A percentile compares a stretch with the other conserved stretches of the same genome.
phyloP scores from a whole-genome alignment of 2,888 invertebrate species.

The Eremobia ochroleuca region DNA sequence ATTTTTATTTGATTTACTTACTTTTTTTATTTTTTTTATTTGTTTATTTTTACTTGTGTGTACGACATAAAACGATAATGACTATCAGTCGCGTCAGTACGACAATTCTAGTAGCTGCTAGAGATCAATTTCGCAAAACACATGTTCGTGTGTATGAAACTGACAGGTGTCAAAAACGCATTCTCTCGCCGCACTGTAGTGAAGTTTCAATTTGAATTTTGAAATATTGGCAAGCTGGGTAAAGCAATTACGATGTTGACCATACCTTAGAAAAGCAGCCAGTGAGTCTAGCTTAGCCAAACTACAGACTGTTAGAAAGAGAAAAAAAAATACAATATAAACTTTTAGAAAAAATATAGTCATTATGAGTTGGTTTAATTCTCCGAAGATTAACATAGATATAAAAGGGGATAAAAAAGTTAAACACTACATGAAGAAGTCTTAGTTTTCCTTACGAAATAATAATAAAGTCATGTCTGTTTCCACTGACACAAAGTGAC shows the following conservation, averaged over 20 bases:
- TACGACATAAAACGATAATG: not conserved
- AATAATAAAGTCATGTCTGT: not conserved
- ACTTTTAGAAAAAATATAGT: slow-evolving; percentile 32
- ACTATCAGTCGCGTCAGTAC: not conserved
- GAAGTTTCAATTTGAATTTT: not conserved
- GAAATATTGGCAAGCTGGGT: not conserved
- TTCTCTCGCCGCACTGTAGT: not conserved
- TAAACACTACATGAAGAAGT: not conserved
- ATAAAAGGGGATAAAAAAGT: slow-evolving; percentile 20
- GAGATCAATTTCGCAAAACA: too few relatives aligned
- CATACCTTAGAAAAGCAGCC: not conserved
- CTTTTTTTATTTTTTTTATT: too few relatives aligned
- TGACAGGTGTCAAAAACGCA: not conserved
- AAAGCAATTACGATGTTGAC: not conserved
- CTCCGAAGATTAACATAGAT: not conserved
- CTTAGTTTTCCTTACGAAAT: not conserved
- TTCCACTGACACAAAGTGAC: not conserved
- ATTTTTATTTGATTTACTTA: too few relatives aligned
- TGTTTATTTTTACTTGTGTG: not conserved
- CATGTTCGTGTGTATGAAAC: too few relatives aligned
- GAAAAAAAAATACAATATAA: slow-evolving; percentile 3
- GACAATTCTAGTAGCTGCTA: too few relatives aligned
- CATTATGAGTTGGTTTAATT: slow-evolving; percentile 3
- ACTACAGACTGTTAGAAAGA: not conserved
- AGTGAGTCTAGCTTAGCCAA: not conserved